Percentiles rank a stretch among this genome's conserved stretches.
Evolutionary conservation across 2,888 invertebrate species (phyloP).

Genomic region (Poecilus cupreus): DNA sequence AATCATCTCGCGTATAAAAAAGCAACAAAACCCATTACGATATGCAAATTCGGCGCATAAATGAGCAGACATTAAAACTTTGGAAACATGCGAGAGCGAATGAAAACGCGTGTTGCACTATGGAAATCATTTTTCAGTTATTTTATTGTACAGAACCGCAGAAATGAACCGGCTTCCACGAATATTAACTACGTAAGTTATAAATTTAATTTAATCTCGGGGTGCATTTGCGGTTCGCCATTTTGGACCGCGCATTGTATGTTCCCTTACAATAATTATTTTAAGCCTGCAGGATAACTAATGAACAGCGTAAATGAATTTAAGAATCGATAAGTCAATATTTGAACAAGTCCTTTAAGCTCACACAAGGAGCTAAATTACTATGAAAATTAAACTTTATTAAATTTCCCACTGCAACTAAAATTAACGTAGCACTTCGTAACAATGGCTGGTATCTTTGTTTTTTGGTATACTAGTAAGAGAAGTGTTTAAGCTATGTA

Average conservation of each 20-base stretch:
- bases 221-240: conserved; percentile 7
- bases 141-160: conserved; percentile 6
- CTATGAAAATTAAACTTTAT: too few relatives aligned
- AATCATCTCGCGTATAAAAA: conserved; percentile 29
- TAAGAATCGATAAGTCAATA: too few relatives aligned
- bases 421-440: too few relatives aligned
- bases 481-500: too few relatives aligned
- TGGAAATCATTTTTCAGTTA: conserved; percentile 30
- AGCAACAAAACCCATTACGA: conserved; percentile 51
- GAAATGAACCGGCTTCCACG: conserved; percentile 17
- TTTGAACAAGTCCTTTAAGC: too few relatives aligned
- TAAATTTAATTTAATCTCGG: conserved; percentile 29
- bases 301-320: conserved; percentile 20
- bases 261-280: background rate
- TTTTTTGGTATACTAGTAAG: too few relatives aligned
- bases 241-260: background rate
- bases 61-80: conserved; percentile 49
- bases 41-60: conserved; percentile 42
- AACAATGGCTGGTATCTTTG: too few relatives aligned
- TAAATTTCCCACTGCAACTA: too few relatives aligned
- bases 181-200: conserved; percentile 18
- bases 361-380: too few relatives aligned
- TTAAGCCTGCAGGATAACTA: background rate
- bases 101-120: conserved; percentile 36
- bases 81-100: conserved; percentile 20